phyloP scores from a whole-genome alignment of 92 coral and sea anemone species.

The Metridium senile region DNA sequence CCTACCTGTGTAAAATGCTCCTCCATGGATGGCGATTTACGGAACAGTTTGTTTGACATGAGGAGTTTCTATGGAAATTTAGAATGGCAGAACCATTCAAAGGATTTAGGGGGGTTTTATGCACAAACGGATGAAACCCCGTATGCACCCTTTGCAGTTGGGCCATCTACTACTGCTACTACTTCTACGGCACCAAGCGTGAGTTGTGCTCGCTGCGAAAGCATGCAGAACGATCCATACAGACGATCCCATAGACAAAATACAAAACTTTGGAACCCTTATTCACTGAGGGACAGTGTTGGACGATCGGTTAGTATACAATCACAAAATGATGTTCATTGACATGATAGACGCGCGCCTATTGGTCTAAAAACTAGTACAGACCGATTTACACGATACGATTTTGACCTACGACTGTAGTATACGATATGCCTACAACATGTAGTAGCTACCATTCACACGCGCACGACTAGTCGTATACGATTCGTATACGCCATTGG shows the following conservation, averaged over 20 bases:
- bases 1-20: background rate
- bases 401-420: no score
- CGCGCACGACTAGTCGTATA: no score
- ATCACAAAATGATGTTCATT: background rate
- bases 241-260: background rate
- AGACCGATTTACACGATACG: no score
- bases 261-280: background rate
- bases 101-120: background rate
- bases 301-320: background rate
- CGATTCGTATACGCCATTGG: no score
- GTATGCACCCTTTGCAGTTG: conserved; percentile 5
- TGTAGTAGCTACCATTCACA: no score
- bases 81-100: background rate
- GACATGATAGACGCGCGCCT: no score
- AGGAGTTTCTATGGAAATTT: background rate
- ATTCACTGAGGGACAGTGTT: background rate
- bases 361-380: no score
- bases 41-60: conserved; percentile 10
- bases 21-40: conserved; percentile 1
- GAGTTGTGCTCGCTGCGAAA: background rate
- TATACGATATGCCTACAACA: no score
- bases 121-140: background rate
- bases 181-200: background rate
- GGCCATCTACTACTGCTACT: background rate
- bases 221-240: background rate